phyloP scores from a whole-genome alignment of 2,888 invertebrate genomes.

The Rhaphigaster nebulosa region DNA sequence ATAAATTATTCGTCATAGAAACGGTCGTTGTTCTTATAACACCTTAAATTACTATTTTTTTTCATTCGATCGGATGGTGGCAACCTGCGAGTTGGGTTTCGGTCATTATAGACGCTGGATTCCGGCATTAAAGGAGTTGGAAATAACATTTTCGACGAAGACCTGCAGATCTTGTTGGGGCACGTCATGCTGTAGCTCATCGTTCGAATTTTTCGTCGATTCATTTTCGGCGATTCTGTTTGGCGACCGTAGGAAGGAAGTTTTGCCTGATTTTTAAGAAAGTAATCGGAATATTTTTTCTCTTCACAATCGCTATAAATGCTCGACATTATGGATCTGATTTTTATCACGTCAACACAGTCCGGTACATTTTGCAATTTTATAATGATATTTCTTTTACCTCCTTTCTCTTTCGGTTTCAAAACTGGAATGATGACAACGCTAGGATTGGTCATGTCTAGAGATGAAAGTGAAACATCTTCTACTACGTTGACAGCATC shows the following conservation, averaged over 20 bases:
- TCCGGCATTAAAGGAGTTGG: background rate
- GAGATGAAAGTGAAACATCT: background rate
- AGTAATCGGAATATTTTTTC: background rate
- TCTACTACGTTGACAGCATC: background rate
- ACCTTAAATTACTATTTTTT: background rate
- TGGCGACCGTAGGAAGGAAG: background rate
- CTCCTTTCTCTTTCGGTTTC: background rate
- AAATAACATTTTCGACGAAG: background rate
- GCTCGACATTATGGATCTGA: background rate
- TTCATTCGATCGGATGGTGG: background rate
- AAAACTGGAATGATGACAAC: background rate
- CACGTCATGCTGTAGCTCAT: background rate
- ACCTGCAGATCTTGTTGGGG: background rate
- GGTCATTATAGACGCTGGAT: background rate
- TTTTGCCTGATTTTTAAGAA: background rate
- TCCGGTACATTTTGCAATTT: conserved; percentile 2
- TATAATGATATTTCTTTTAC: background rate
- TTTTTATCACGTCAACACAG: background rate
- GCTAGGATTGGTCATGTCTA: background rate
- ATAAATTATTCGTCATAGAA: background rate
- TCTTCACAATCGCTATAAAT: background rate
- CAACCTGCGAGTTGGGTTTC: background rate
- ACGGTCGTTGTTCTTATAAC: background rate
- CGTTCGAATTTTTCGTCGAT: background rate
- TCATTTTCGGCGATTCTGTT: background rate